Evolutionary conservation across 2,113 vertebrate genomes (phyloP).

Genomic region (Clarias magur): DNA sequence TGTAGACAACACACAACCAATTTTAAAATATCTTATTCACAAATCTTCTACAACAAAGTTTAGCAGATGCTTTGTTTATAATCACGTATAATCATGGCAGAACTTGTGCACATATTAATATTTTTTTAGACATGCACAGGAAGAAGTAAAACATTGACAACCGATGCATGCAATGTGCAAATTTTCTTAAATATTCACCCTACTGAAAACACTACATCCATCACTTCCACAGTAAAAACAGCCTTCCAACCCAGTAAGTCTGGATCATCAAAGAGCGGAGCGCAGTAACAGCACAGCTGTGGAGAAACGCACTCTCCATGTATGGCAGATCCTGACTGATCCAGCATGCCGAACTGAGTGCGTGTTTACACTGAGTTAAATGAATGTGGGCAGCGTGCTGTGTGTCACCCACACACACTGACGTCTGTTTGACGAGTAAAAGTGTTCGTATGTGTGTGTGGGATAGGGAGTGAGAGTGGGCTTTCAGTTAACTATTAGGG

Average conservation of each 20-base stretch:
- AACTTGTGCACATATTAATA: background rate
- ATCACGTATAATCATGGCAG: background rate
- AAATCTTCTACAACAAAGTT: background rate
- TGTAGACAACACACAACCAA: background rate
- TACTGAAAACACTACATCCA: background rate
- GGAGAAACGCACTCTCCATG: slow-evolving; percentile 63
- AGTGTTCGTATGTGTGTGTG: background rate
- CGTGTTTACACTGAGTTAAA: slow-evolving; percentile 69
- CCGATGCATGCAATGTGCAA: background rate
- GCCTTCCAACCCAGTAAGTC: background rate
- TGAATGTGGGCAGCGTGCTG: slow-evolving; percentile 64
- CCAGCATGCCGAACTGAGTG: slow-evolving; percentile 68
- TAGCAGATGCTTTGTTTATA: background rate
- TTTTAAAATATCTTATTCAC: background rate
- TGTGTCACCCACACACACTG: slow-evolving; percentile 65
- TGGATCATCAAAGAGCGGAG: background rate
- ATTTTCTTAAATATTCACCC: background rate
- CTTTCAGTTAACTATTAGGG: slow-evolving; percentile 10
- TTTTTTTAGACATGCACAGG: background rate
- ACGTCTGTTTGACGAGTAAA: slow-evolving; percentile 62
- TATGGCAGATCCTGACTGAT: slow-evolving; percentile 67
- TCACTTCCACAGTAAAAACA: background rate
- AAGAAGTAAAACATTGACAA: background rate
- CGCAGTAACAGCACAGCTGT: slow-evolving; percentile 6
- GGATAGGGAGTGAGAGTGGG: slow-evolving; percentile 3